Base-by-base conservation (phyloP, 2,888 invertebrate genomes). In the Agrotis exclamationis region DNA sequence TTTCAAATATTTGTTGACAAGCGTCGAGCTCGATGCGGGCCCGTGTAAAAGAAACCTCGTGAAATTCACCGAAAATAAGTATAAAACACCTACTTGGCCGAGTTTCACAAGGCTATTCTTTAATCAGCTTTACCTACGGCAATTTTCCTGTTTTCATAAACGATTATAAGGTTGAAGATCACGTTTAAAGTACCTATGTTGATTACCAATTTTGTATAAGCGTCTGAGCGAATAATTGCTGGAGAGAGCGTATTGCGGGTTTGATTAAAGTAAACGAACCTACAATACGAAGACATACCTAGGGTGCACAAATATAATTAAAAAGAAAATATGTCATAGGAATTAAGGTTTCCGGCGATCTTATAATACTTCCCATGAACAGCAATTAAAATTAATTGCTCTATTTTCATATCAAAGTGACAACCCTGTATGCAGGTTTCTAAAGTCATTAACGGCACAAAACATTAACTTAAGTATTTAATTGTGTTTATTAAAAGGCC, bases 1-100 rank as follows among this genome's bases (percentile, higher is more conserved):
- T 51, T 24, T 45, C 13, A 53, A 13, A 22, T 56, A 22, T 48
- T 60, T 59, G 18, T 64, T 44, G 33, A 53, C 51, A 51, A 53
- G 39, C 28, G 3, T 24, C 47, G 16, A 14, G 3, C 18, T 5
- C 44, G 24, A 74, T 60, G 59, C 50, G 56, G 76, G 58, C 57
- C n/a, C 22, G 11, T 56, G 24, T 39, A 67, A 67, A 58, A 48
- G n/a, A 70, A 65, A 0, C 20, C 22, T 67, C 47, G 20, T n/a
- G 18, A 69, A 77, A 63, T 65, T 51, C 53, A 24, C 28, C 58
- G 22, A 63, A 56, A 69, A 57, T 39, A 72, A 69, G 28, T 63
- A 28, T 63, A 11, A 28, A 59, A 63, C 22, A 60, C 33, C 33
- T 45, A 39, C 56, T 70, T 20, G 13, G 5, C 13, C 65, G 24